Percentiles rank a stretch among this genome's conserved stretches.
phyloP scores from a whole-genome alignment of 1,140 invertebrate species.

The Cyrtorhinus lividipennis region DNA sequence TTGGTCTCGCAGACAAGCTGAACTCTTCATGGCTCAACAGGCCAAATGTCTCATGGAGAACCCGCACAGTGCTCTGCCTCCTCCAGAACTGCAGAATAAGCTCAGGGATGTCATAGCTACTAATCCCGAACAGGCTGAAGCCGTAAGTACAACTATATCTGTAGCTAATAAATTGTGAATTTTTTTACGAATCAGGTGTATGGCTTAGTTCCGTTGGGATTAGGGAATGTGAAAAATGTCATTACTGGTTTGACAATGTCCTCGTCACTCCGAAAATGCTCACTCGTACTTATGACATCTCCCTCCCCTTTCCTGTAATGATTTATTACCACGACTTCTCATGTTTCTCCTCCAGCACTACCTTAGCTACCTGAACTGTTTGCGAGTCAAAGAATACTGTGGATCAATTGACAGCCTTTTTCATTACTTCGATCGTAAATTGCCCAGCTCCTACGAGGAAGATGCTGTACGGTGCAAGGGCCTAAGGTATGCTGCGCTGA shows the following conservation, averaged over 20 bases:
- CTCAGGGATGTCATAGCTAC: conserved; percentile 61
- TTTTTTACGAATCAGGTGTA: no score
- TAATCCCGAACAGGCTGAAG: conserved; percentile 68
- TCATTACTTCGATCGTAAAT: conserved; percentile 67
- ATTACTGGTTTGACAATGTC: conserved; percentile 5
- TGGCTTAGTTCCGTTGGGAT: no score
- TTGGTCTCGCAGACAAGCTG: conserved; percentile 73
- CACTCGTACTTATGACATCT: no score
- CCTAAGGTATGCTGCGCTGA: conserved; percentile 76
- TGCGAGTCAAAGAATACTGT: conserved; percentile 73
- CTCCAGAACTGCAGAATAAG: conserved; percentile 55
- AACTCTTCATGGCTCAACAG: conserved; percentile 73
- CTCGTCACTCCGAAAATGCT: no score
- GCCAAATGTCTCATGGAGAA: conserved; percentile 64
- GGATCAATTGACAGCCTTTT: conserved; percentile 69
- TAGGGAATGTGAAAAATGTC: conserved; percentile 12
- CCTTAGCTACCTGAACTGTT: conserved; percentile 75
- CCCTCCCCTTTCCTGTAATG: no score
- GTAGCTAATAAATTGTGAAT: no score
- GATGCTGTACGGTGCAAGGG: conserved; percentile 52
- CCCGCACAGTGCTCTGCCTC: conserved; percentile 59
- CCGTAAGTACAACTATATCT: conserved; percentile 38
- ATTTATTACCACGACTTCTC: no score
- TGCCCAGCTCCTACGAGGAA: conserved; percentile 31
- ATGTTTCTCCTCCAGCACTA: conserved; percentile 83